phyloP scores from a whole-genome alignment of 2,888 invertebrate genomes.

The Drosophila suboccidentalis region DNA sequence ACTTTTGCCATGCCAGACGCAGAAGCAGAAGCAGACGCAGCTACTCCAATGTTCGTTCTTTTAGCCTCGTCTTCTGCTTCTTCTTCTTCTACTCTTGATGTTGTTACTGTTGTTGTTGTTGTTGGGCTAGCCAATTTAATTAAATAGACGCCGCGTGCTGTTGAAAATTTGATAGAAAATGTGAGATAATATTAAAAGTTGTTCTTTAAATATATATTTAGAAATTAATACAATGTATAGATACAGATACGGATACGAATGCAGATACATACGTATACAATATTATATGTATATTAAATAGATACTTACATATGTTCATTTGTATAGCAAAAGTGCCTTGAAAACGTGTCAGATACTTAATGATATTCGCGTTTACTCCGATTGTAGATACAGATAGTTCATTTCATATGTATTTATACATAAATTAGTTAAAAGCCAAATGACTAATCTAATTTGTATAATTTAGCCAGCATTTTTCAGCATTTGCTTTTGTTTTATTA shows the following conservation, averaged over 20 bases:
- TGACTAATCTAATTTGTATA: conserved; percentile 47
- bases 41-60: conserved; percentile 17
- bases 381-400: conserved; percentile 16
- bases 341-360: conserved; percentile 47
- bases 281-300: conserved; percentile 2
- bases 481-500: conserved; percentile 14
- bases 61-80: conserved; percentile 6
- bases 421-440: conserved; percentile 31
- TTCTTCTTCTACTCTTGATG: background rate
- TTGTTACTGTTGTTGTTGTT: conserved; percentile 17
- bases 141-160: conserved; percentile 69
- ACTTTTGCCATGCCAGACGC: conserved; percentile 67
- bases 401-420: conserved; percentile 47
- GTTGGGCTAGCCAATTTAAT: conserved; percentile 61
- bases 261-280: background rate
- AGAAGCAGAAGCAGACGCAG: conserved; percentile 46
- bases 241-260: conserved; percentile 8
- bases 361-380: conserved; percentile 23
- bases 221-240: conserved; percentile 42
- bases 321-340: conserved; percentile 43
- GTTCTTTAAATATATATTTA: conserved; percentile 52
- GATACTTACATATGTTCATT: conserved; percentile 20
- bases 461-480: conserved; percentile 5
- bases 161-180: conserved; percentile 64
- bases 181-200: conserved; percentile 60